Evolutionary conservation across 2,888 invertebrate species (phyloP).

Genomic region (Shargacucullia verbasci): DNA sequence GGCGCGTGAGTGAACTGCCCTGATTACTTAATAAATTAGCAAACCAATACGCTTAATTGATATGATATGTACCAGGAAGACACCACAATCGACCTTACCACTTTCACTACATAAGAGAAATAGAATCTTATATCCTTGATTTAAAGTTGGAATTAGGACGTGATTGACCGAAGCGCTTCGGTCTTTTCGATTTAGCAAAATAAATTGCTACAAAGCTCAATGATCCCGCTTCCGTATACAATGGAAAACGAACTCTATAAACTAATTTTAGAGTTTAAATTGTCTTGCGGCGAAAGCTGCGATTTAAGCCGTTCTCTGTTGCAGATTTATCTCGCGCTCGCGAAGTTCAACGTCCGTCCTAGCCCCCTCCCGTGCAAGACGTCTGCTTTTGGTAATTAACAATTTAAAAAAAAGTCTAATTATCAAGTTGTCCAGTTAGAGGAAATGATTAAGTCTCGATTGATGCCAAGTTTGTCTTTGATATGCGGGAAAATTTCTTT

Average conservation of each 20-base stretch:
- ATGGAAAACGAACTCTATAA: slow-evolving; percentile 59
- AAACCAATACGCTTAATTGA: slow-evolving; percentile 82
- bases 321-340: slow-evolving; percentile 62
- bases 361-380: slow-evolving; percentile 70
- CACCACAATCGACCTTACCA: slow-evolving; percentile 74
- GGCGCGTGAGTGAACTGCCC: slow-evolving; percentile 75
- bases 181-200: slow-evolving; percentile 65
- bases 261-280: slow-evolving; percentile 59
- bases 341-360: slow-evolving; percentile 86
- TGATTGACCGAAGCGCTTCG: slow-evolving; percentile 54
- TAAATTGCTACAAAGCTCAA: slow-evolving; percentile 85
- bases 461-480: slow-evolving; percentile 19
- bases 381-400: slow-evolving; percentile 82
- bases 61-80: slow-evolving; percentile 85
- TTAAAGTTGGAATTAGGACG: slow-evolving; percentile 55
- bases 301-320: slow-evolving; percentile 63
- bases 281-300: slow-evolving; percentile 49
- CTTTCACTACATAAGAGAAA: slow-evolving; percentile 51
- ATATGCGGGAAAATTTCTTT: slow-evolving; percentile 13
- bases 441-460: slow-evolving; percentile 66
- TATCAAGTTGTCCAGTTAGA: slow-evolving; percentile 69
- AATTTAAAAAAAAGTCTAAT: slow-evolving; percentile 76
- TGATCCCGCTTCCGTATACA: slow-evolving; percentile 79
- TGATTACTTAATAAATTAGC: slow-evolving; percentile 84
- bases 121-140: slow-evolving; percentile 23